Evolutionary conservation across 2,797 vertebrate species (phyloP).

Genomic region (Melanotaenia boesemani): DNA sequence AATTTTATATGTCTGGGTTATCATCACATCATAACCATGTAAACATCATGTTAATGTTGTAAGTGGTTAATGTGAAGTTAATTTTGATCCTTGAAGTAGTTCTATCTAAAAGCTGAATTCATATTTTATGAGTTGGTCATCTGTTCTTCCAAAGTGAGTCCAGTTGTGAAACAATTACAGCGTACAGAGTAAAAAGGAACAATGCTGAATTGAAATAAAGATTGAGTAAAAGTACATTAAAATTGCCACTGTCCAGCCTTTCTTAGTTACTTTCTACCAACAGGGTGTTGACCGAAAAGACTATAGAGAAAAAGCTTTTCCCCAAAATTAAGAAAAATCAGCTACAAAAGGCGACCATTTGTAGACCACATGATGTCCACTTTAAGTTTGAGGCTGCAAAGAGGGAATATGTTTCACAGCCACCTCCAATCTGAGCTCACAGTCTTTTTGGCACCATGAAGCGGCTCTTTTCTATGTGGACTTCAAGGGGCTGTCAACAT

Average conservation of each 20-base stretch:
- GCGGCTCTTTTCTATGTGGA: conserved; percentile 50
- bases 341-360: neutral
- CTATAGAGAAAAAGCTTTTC: neutral
- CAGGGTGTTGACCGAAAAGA: neutral
- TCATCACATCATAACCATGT: neutral
- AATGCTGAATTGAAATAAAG: neutral
- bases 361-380: neutral
- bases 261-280: neutral
- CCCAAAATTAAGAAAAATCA: neutral
- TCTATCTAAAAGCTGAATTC: neutral
- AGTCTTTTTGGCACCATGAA: conserved; percentile 22
- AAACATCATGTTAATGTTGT: neutral
- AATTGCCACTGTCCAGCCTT: neutral
- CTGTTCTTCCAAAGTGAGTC: neutral
- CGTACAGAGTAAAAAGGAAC: neutral
- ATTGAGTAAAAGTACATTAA: neutral
- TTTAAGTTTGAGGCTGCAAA: neutral
- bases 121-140: neutral
- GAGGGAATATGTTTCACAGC: conserved; percentile 14
- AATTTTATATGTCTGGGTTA: neutral
- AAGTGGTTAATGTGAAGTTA: neutral
- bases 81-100: conserved; percentile 4
- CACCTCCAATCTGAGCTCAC: conserved; percentile 34
- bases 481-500: conserved; percentile 48
- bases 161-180: neutral